These are phyloP conservation scores for Camponotus fellah DNA, from an alignment of 2,888 invertebrate genomes.

Conservation along the genomic window DNA sequence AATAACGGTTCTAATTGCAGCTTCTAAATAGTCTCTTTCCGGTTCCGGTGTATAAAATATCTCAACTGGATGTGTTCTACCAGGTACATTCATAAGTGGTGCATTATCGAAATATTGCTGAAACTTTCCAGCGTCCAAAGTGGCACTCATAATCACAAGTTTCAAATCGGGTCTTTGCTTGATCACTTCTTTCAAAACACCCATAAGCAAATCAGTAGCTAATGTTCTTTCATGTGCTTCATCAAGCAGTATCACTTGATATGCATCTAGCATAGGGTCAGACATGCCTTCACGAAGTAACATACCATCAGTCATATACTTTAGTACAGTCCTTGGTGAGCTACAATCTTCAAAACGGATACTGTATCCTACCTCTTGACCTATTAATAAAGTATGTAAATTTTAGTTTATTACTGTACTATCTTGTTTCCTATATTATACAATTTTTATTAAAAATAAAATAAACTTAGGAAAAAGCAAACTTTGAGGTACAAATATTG, in stretches of 20 bases:
- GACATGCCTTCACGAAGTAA: slow-evolving; percentile 99
- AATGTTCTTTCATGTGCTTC: slow-evolving; percentile 99
- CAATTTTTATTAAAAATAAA: not conserved
- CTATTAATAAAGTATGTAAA: slow-evolving; percentile 77
- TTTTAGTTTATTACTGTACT: slow-evolving; percentile 4
- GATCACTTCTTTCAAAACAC: slow-evolving; percentile 98
- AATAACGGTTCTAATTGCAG: slow-evolving; percentile 98
- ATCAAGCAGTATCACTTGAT: slow-evolving; percentile 98
- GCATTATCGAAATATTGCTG: slow-evolving; percentile 99
- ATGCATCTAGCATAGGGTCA: slow-evolving; percentile 98
- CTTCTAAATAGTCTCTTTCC: slow-evolving; percentile 98
- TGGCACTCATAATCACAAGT: slow-evolving; percentile 99
- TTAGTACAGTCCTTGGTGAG: slow-evolving; percentile 96
- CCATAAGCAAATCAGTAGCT: slow-evolving; percentile 99
- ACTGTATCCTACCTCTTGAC: slow-evolving; percentile 97
- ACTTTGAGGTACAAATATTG: not conserved
- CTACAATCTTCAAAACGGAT: slow-evolving; percentile 99
- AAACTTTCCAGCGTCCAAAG: slow-evolving; percentile 99
- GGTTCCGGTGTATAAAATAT: slow-evolving; percentile 99
- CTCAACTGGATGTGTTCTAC: slow-evolving; percentile 97
- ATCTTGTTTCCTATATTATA: not conserved
- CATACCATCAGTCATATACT: slow-evolving; percentile 99
- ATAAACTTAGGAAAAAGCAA: not conserved
- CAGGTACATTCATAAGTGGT: slow-evolving; percentile 99
- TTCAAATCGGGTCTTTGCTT: slow-evolving; percentile 97